Base-by-base conservation (phyloP, 1,140 invertebrate genomes). In the Drosophila subpulchrella region DNA sequence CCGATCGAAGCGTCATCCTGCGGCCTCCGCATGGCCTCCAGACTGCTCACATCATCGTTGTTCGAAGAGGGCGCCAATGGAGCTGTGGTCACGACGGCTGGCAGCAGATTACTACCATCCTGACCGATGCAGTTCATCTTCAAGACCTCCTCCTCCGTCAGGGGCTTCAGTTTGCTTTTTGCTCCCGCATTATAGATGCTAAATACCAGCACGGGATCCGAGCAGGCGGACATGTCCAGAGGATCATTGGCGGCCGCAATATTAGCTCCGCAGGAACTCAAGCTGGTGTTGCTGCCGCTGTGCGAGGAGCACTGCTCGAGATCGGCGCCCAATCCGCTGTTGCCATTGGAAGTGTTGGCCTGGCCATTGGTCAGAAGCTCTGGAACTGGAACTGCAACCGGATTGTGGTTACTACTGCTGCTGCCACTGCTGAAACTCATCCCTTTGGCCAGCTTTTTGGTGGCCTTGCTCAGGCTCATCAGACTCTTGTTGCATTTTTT, bases 1-100 rank as follows among this genome's bases (percentile, higher is more conserved):
- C 97, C 96, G 48, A 96, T 95, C 0, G 95, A 96, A 4, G 95
- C 95, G 93, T 98, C 97, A 84, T 98, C 97, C 72, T 97, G 96
- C 0, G 97, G 75, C 0, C 90, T 73, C 0, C 86, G 55, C 63
- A 92, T 56, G 1, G 86, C 77, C 66, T 92, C 91, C 46, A 84
- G 38, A 46, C 85, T 86, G 59, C 84, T 86, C 17, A 75, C 86
- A 47, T 89, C 88, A 27, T 90, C 90, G 38, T 91, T 86, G 41
- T 88, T 83, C 3, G 92, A 89, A 36, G 81, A 90, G 12, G 78
- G 60, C 0, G 68, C 71, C 8, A 81, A 66, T 8, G 41, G 68
- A 20, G 68, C 70, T 3, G 75, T 56, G 13, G 51, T 46, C 0
- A 60, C 74, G n/a, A 67, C 61, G 5, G 60, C 83, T 0, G 82